phyloP scores from a whole-genome alignment of 2,888 invertebrate genomes.

The Acanthosepion esculentum region DNA sequence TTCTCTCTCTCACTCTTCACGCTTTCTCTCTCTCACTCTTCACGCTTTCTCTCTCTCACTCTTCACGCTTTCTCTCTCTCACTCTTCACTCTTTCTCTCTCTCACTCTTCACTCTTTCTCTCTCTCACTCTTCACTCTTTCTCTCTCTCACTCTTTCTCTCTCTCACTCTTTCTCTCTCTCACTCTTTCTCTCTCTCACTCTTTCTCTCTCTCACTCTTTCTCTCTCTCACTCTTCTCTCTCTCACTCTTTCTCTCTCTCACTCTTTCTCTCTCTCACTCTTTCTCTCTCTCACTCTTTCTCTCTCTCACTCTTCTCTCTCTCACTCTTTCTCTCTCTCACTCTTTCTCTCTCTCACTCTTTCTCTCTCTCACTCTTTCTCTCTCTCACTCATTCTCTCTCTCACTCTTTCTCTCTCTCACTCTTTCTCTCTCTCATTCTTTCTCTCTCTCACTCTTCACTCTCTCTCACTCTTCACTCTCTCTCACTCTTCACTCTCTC shows the following conservation, averaged over 20 bases:
- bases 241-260: neutral
- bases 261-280: neutral
- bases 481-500: neutral
- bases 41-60: neutral
- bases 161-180: neutral
- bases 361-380: neutral
- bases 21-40: too few species aligned
- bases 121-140: too few species aligned
- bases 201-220: too few species aligned
- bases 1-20: too few species aligned
- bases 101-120: too few species aligned
- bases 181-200: neutral
- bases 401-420: too few species aligned
- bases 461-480: too few species aligned
- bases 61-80: neutral
- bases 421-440: too few species aligned
- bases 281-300: neutral
- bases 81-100: neutral
- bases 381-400: neutral
- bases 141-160: too few species aligned
- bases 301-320: too few species aligned
- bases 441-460: neutral
- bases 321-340: too few species aligned
- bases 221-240: too few species aligned
- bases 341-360: neutral